Evolutionary conservation across 2,113 vertebrate species (phyloP).

Genomic region (Callipepla squamata): DNA sequence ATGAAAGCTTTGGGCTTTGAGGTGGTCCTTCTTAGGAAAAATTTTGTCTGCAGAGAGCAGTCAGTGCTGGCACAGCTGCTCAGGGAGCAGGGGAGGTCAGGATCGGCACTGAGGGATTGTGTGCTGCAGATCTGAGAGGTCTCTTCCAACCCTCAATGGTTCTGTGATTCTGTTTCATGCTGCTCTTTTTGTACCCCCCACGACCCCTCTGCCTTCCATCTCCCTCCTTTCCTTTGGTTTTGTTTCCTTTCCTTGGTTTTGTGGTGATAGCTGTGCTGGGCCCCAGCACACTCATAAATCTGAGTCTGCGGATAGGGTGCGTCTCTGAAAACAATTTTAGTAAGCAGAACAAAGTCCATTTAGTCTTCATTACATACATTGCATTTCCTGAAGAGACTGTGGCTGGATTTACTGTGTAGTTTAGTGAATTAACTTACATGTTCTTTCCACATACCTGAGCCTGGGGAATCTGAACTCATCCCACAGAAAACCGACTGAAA

Average conservation of each 20-base stretch:
- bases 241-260: no score
- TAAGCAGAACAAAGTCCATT: not conserved
- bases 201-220: rapidly evolving
- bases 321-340: not conserved
- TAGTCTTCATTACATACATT: not conserved
- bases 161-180: no score
- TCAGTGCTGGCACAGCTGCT: no score
- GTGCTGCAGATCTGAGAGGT: no score
- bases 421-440: not conserved
- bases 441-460: not conserved
- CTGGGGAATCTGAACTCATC: not conserved
- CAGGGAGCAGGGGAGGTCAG: no score
- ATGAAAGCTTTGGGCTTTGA: no score
- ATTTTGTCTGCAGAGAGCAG: no score
- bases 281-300: rapidly evolving
- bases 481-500: not conserved
- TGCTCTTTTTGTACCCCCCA: not conserved
- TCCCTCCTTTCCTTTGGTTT: not conserved
- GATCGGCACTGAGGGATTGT: no score
- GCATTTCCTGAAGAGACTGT: not conserved
- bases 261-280: not conserved
- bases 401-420: not conserved
- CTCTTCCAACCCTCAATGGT: no score
- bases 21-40: no score
- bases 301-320: rapidly evolving